Base-by-base conservation (phyloP, 2,113 vertebrate species). In the Psilopsiagon aurifrons region DNA sequence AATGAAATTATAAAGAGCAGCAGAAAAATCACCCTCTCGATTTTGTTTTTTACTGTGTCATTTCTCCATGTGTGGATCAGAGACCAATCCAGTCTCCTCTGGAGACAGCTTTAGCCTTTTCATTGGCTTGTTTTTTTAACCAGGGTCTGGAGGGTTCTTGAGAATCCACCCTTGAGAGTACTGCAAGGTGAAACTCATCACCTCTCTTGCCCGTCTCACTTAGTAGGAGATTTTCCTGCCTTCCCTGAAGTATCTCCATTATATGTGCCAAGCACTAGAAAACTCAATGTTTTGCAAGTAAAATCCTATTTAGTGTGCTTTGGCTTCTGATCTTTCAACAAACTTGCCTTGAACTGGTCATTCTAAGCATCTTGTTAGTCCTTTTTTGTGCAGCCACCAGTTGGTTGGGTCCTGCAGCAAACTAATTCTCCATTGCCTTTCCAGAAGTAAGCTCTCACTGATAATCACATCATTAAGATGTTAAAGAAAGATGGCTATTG, bases 1-100 rank as follows among this genome's bases (percentile, higher is more conserved):
- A 92, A 83, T 43, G 6, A 74, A 86, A 90, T 90, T 74, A 37
- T 88, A 83, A 92, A 28, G 51, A 67, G 33, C 37, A 68, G 80
- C 62, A 66, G n/a, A 62, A 83, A 92, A 92, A 71, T 19, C 41
- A 47, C 23, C n/a, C 64, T 63, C 46, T 25, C n/a, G 7, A 13
- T 43, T 94, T 86, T 46, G 18, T 1, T 31, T 74, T 63, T 85
- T 23, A 27, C 33, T 24, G 63, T 0, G 1, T 33, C 4, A 0
- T 80, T 95, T 78, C 76, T 92, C 66, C 0, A 0, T 33, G 41
- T 44, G 28, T 28, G n/a, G 33, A 46, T 54, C 63, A 54, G n/a
- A 64, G 41, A 66, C 46, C 0, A 3, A 59, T 35, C 27, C 47
- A 18, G 13, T 11, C 28, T 79, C n/a, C n/a, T 86, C 66, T 28